Evolutionary conservation across 2,113 vertebrate genomes (phyloP), one percentile per base, ranked within the genome.

Genomic region (Taxidea taxus): DNA sequence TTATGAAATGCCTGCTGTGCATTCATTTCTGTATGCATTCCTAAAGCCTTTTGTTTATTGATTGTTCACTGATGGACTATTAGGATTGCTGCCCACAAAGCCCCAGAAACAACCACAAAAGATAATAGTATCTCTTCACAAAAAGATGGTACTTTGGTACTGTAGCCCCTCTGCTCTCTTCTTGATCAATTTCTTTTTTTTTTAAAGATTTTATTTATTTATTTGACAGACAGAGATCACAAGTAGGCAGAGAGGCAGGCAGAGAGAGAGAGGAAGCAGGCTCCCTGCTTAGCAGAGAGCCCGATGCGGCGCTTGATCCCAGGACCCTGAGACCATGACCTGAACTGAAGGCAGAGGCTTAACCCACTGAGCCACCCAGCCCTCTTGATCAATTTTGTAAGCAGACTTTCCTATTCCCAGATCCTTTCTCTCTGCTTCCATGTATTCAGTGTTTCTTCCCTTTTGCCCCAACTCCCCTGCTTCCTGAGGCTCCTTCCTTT

Each of bases 401-500:
- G 2, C 1, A n/a, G 0, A 1, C 54, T 81, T 47, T 7, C 34
- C 10, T 68, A 23, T 77, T 62, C 21, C 27, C 31, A 7, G 16
- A 37, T 37, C 31, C 54, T 90, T 70, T 37, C 4, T 37, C 34
- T 44, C 37, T 49, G 54, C 37, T 42, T 80, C 31, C 15, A 64
- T 31, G 1, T 74, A 47, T 47, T 86, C 10, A 3, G 0, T 4
- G 1, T n/a, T 27, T 49, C 37, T 80, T 39, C 16, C 15, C 4
- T 23, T 49, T 34, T 6, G 10, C 0, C 16, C 20, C 15, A 44
- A 6, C 31, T 18, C 3, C 0, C 58, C 27, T 60, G 29, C 13
- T 47, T 90, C 64, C 29, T 34, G 3, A 64, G 13, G 7, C 10
- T 5, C 10, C 13, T 47, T n/a, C 16, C 6, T 27, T n/a, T 86